A percentile compares a stretch with the other conserved stretches of the same genome.
Conservation (phyloP, 2,797 vertebrate genomes). For the Poecilia picta region DNA sequence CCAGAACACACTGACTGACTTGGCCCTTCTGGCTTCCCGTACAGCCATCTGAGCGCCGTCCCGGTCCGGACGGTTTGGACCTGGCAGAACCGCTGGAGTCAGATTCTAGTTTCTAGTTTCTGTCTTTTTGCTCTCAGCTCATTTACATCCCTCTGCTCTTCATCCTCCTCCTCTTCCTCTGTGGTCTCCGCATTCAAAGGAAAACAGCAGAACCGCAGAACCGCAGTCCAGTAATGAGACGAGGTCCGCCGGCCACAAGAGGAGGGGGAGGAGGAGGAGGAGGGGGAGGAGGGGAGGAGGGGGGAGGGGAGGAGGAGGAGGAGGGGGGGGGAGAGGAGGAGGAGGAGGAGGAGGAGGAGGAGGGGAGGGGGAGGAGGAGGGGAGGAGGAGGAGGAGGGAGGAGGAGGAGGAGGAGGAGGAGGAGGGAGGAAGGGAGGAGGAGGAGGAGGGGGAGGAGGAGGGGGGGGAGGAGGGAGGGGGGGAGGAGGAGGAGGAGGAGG, state of each 20-base stretch:
- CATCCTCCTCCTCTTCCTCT: slow-evolving; percentile 8
- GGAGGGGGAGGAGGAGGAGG: slow-evolving; percentile 31
- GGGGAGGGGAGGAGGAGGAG: background rate
- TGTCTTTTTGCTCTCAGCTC: slow-evolving; percentile 12
- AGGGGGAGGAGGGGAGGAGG: slow-evolving; percentile 10
- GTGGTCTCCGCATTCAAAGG: slow-evolving; percentile 41
- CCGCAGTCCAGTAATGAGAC: slow-evolving; percentile 60
- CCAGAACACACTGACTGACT: background rate
- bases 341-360: background rate
- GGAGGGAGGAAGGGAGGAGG: no score
- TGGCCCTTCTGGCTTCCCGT: no score
- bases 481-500: no score
- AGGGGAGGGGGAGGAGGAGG: slow-evolving; percentile 12
- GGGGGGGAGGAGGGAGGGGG: no score
- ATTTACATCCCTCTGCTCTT: slow-evolving; percentile 3
- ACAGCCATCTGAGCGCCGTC: no score
- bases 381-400: background rate
- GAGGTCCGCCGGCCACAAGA: slow-evolving; percentile 64
- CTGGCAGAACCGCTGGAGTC: background rate
- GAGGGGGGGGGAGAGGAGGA: background rate
- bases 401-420: slow-evolving; percentile 10
- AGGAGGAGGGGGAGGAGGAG: no score
- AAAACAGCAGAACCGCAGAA: slow-evolving; percentile 52
- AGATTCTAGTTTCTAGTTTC: background rate
- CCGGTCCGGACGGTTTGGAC: background rate